Base-by-base conservation (phyloP, 2,113 vertebrate genomes). In the Brachypteracias leptosomus region DNA sequence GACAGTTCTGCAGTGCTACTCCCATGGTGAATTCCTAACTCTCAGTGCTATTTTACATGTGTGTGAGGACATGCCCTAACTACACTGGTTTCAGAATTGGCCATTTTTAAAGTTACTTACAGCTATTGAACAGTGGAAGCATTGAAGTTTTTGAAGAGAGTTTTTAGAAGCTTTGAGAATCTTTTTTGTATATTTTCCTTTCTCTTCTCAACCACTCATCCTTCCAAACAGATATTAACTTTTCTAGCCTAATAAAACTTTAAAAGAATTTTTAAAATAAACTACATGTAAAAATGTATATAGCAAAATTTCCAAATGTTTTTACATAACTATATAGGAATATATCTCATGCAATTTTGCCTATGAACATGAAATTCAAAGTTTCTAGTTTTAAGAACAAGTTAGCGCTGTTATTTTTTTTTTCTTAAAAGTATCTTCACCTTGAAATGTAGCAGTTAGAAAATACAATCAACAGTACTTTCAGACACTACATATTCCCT, bases 221-320 rank as follows among this genome's bases (percentile, higher is more conserved):
- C 86, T 94, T 95, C 93, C 77, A 96, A 95, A 67, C 62, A 96
- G 93, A 96, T 97, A 95, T 88, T 96, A 97, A 97, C 91, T 74
- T 65, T 75, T 93, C 79, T 95, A 87, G 91, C 74, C 92, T 94
- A 92, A 78, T n/a, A 90, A 81, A 93, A 44, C 19, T 75, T 58
- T 6, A 24, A 46, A 82, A 66, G 11, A 29, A 49, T 16, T 22
- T 66, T 73, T 61, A 44, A 75, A 88, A 22, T 3, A 86, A 80
- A 25, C 4, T 6, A 14, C 12, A 52, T 31, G 28, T 28, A 20
- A 76, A 89, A 88, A 40, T 16, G 12, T 8, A 3, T 33, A 3
- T 6, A 42, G 44, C 11, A 65, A 66, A 47, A 67, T 67, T 4
- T 67, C 20, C n/a, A 36, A 16, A 11, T 67, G 36, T 68, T 94